Percentiles rank a stretch among this genome's conserved stretches.
Evolutionary conservation across 1,140 invertebrate species (phyloP).

Genomic region (Rhyzopertha dominica): DNA sequence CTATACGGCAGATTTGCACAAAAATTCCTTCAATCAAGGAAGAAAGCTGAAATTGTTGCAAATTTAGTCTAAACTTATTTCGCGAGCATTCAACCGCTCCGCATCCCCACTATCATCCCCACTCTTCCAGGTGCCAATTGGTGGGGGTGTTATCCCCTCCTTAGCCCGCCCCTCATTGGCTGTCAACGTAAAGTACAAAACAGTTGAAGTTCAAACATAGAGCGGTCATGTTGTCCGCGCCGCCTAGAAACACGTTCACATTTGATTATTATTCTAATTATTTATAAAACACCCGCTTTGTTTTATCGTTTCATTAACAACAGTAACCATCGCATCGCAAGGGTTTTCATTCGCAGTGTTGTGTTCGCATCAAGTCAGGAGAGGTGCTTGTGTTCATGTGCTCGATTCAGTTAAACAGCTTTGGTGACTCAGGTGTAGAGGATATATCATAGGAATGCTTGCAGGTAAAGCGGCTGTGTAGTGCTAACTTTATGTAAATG

Average conservation of each 20-base stretch:
- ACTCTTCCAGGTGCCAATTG: conserved; percentile 34
- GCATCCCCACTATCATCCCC: conserved; percentile 32
- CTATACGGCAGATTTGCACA: no score
- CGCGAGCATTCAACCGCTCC: conserved; percentile 39
- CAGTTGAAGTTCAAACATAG: conserved; percentile 42
- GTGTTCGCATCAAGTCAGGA: conserved; percentile 13
- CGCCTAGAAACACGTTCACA: conserved; percentile 34
- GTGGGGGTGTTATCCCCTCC: conserved; percentile 37
- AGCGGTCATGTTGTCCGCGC: conserved; percentile 41
- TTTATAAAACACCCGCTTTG: conserved; percentile 33
- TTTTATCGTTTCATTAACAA: conserved; percentile 16
- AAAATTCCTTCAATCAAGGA: conserved; percentile 16
- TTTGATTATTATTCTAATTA: conserved; percentile 22
- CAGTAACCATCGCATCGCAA: conserved; percentile 6
- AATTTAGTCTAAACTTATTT: conserved; percentile 40
- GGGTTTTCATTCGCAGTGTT: conserved; percentile 10
- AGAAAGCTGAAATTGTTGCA: conserved; percentile 40
- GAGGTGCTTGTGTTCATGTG: conserved; percentile 18
- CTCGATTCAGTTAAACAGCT: conserved; percentile 17
- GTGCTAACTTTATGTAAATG: conserved; percentile 6
- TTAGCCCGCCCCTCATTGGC: conserved; percentile 42
- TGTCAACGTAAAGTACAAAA: conserved; percentile 40
- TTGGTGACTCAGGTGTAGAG: conserved; percentile 34
- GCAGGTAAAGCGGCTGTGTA: conserved; percentile 22
- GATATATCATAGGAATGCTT: conserved; percentile 34